These are phyloP conservation scores for Bradypodion ventrale DNA, from an alignment of 2,797 vertebrate species.

Conservation along the genomic window DNA sequence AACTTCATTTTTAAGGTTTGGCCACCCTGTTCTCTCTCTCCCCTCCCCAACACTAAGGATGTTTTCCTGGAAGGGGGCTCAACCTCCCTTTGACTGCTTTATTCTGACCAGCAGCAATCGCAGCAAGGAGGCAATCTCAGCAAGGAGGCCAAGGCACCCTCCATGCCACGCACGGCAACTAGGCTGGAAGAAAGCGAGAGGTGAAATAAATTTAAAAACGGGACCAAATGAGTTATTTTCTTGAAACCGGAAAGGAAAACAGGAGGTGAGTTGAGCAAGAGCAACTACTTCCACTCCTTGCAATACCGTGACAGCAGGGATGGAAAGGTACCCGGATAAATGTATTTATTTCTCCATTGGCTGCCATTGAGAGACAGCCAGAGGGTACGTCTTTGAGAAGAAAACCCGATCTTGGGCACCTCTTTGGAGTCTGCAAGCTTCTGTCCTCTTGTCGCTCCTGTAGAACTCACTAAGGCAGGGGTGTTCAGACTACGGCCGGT, in stretches of 20 bases:
- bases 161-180: not conserved
- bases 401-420: not conserved
- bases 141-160: not conserved
- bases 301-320: not conserved
- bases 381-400: not conserved
- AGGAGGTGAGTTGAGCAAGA: not conserved
- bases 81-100: not conserved
- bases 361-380: not conserved
- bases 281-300: not conserved
- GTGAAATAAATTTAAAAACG: not conserved
- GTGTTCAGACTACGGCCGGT: too few relatives aligned
- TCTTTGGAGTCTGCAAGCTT: not conserved
- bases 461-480: not conserved
- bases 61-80: not conserved
- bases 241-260: not conserved
- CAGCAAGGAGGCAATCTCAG: not conserved
- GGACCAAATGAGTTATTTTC: not conserved
- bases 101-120: not conserved
- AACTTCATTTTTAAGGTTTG: not conserved
- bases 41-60: not conserved
- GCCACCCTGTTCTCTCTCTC: not conserved
- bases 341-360: too few relatives aligned
- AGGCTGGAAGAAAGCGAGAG: not conserved
- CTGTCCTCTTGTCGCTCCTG: not conserved
- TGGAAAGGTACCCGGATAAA: not conserved